These are phyloP conservation scores for Zosterops pallidus DNA, from an alignment of 2,113 vertebrate genomes.

Conservation along the genomic window DNA sequence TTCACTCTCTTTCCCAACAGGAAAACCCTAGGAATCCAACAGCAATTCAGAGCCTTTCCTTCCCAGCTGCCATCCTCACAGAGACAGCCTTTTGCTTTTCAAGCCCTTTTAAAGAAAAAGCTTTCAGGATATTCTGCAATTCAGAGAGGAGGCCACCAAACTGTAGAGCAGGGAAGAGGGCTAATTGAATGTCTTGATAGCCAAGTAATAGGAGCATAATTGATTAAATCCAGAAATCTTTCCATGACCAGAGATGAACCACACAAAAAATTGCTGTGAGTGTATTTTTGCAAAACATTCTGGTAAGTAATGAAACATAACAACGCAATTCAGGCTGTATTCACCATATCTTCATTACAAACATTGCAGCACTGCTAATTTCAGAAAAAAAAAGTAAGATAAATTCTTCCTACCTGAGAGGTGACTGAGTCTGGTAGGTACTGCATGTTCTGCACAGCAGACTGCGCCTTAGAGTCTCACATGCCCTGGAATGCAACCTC, in stretches of 20 bases:
- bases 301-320: accelerated
- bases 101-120: background rate
- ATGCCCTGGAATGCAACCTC: accelerated
- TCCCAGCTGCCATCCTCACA: background rate
- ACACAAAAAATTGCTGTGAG: background rate
- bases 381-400: background rate
- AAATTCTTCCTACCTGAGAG: background rate
- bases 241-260: accelerated
- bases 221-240: background rate
- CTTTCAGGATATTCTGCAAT: background rate
- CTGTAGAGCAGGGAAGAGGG: accelerated
- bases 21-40: background rate
- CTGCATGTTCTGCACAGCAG: accelerated
- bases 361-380: accelerated
- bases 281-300: background rate
- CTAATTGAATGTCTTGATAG: background rate
- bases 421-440: accelerated
- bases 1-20: accelerated
- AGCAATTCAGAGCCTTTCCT: background rate
- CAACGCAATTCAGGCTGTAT: background rate
- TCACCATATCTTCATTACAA: background rate
- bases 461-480: accelerated
- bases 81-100: background rate
- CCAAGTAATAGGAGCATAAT: background rate
- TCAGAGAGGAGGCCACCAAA: background rate